Evolutionary conservation across 2,113 vertebrate genomes (phyloP).

Genomic region (Ochotona princeps): DNA sequence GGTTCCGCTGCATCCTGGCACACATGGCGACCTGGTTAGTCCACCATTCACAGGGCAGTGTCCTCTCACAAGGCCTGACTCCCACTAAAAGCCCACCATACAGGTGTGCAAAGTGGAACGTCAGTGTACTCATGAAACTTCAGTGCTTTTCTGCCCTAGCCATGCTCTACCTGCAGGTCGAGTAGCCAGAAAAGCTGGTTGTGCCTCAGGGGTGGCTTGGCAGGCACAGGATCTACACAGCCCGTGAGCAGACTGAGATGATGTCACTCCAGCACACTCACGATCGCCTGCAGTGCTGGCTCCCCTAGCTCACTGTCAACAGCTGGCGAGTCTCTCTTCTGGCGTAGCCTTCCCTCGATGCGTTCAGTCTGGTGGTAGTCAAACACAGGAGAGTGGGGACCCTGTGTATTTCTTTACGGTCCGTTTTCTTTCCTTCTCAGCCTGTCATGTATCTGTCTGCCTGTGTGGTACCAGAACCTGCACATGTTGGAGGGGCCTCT

Average conservation of each 20-base stretch:
- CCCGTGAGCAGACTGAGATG: background rate
- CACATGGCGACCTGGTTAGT: background rate
- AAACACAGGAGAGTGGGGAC: background rate
- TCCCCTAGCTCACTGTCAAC: background rate
- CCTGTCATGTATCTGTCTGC: background rate
- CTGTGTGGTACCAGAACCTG: conserved; percentile 11
- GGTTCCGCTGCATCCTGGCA: background rate
- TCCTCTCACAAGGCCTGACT: background rate
- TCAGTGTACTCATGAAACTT: background rate
- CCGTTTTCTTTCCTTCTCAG: background rate
- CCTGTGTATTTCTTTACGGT: background rate
- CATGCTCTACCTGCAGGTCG: background rate
- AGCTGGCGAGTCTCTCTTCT: background rate
- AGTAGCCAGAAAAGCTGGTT: background rate
- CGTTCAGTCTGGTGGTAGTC: too few relatives aligned
- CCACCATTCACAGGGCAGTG: background rate
- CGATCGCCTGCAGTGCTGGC: background rate
- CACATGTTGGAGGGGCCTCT: background rate
- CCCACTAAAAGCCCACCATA: background rate
- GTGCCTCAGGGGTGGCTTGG: background rate
- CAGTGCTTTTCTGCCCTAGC: background rate
- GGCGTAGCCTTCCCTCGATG: background rate
- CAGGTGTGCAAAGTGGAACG: background rate
- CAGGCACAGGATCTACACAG: background rate
- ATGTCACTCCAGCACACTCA: background rate